phyloP scores from a whole-genome alignment of 2,888 invertebrate genomes.

The Boloria euphrosyne region DNA sequence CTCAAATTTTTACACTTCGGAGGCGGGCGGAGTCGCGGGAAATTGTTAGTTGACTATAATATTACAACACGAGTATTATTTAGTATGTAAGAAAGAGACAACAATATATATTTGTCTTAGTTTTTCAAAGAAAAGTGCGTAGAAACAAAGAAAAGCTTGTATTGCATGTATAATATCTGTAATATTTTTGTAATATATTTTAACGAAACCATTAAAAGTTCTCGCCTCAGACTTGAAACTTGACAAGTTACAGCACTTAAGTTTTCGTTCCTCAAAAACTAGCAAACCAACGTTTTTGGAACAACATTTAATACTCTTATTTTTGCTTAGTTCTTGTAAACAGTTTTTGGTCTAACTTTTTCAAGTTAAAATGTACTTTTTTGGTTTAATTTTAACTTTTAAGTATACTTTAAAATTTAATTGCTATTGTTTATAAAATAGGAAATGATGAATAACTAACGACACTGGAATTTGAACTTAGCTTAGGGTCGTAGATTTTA shows the following conservation, averaged over 20 bases:
- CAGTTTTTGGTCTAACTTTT: neutral
- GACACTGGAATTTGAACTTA: too few relatives aligned
- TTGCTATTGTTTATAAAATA: too few relatives aligned
- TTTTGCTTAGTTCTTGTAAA: slow-evolving; percentile 9
- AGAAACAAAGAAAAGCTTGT: too few relatives aligned
- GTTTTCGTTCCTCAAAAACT: slow-evolving; percentile 21
- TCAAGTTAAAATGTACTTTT: neutral
- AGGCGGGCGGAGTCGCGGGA: too few relatives aligned
- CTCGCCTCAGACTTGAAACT: slow-evolving; percentile 25
- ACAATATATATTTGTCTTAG: too few relatives aligned
- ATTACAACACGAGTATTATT: too few relatives aligned
- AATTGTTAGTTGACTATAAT: too few relatives aligned
- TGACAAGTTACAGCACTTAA: slow-evolving; percentile 25
- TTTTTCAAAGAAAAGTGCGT: too few relatives aligned
- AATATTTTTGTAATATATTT: slow-evolving; percentile 18
- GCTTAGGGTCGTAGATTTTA: too few relatives aligned
- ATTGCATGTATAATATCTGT: slow-evolving; percentile 1
- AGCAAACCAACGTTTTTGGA: slow-evolving; percentile 5
- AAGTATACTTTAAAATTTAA: neutral
- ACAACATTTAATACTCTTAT: slow-evolving; percentile 12
- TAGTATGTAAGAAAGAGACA: too few relatives aligned
- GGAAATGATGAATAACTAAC: too few relatives aligned
- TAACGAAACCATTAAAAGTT: slow-evolving; percentile 30
- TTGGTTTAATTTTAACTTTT: neutral
- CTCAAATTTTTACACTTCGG: too few relatives aligned